Evolutionary conservation across 2,888 invertebrate genomes (phyloP).

Genomic region (Cistogaster globosa): DNA sequence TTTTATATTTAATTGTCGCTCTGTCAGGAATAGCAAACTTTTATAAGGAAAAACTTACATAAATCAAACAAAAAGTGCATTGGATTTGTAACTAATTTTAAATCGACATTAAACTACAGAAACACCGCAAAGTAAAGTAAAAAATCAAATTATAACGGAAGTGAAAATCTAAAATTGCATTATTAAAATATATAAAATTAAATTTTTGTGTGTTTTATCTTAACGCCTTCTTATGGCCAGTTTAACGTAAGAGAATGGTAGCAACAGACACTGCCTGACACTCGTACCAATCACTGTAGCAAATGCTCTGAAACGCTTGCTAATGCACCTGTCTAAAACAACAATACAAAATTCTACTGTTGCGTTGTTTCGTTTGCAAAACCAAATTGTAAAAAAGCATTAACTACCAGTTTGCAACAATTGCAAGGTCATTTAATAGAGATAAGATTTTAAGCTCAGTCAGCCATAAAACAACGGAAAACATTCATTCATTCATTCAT

Average conservation of each 20-base stretch:
- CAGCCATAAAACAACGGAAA: slow-evolving; percentile 2
- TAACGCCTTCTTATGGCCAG: slow-evolving; percentile 40
- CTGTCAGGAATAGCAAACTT: slow-evolving; percentile 28
- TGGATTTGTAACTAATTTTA: slow-evolving; percentile 36
- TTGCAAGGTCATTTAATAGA: slow-evolving; percentile 55
- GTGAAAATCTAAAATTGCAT: slow-evolving; percentile 56
- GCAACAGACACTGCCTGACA: slow-evolving; percentile 4
- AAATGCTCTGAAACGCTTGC: neutral
- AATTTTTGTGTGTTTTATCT: slow-evolving; percentile 5
- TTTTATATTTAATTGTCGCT: slow-evolving; percentile 22
- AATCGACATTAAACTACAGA: slow-evolving; percentile 17
- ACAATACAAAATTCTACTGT: neutral
- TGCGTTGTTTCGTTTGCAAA: neutral
- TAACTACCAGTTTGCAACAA: slow-evolving; percentile 35
- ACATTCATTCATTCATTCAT: slow-evolving; percentile 26
- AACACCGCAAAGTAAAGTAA: too few species aligned
- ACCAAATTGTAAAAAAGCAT: neutral
- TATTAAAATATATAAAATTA: slow-evolving; percentile 10
- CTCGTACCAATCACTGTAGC: neutral
- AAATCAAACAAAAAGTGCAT: slow-evolving; percentile 40
- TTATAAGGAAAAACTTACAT: slow-evolving; percentile 35
- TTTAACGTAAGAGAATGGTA: slow-evolving; percentile 26
- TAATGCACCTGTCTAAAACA: slow-evolving; percentile 48
- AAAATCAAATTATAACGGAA: slow-evolving; percentile 50
- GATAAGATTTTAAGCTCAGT: slow-evolving; percentile 29